These are phyloP conservation scores for Oligia strigilis DNA, from an alignment of 2,888 invertebrate genomes.

Conservation along the genomic window DNA sequence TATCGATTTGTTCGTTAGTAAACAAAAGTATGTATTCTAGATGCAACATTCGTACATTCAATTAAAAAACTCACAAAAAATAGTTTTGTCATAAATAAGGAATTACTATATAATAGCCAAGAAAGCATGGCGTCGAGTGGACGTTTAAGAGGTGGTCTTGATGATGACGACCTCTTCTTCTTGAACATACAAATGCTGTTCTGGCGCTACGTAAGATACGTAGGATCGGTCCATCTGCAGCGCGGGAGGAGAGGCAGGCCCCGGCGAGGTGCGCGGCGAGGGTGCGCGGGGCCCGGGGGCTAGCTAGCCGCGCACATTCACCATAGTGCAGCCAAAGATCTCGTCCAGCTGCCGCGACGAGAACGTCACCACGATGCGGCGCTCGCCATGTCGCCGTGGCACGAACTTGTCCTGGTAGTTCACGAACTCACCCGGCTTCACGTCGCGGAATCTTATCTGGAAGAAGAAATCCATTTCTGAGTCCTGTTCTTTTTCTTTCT, in stretches of 20 bases:
- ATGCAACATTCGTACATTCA: conserved; percentile 70
- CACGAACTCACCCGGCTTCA: conserved; percentile 92
- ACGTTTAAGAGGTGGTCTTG: conserved; percentile 78
- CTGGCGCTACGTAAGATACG: conserved; percentile 81
- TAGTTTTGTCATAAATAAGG: conserved; percentile 59
- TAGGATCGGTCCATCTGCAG: conserved; percentile 84
- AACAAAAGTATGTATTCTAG: conserved; percentile 52
- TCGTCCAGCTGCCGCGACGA: conserved; percentile 92
- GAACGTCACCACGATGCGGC: conserved; percentile 92
- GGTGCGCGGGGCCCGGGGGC: conserved; percentile 85
- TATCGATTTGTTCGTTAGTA: conserved; percentile 61
- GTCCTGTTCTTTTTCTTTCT: background rate
- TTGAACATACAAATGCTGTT: conserved; percentile 84
- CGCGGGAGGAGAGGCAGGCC: conserved; percentile 80
- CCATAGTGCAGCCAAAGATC: conserved; percentile 90
- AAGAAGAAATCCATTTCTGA: conserved; percentile 49
- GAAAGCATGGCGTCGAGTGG: conserved; percentile 32
- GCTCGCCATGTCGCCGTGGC: conserved; percentile 90
- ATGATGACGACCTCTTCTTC: conserved; percentile 86
- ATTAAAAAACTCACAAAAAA: conserved; percentile 65
- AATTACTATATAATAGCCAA: conserved; percentile 47
- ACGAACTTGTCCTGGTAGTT: conserved; percentile 91
- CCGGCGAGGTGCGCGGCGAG: conserved; percentile 83
- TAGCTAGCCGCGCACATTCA: conserved; percentile 90
- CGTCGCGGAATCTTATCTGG: conserved; percentile 90